Evolutionary conservation across 2,797 vertebrate genomes (phyloP).

Genomic region (Pteropus rufus): DNA sequence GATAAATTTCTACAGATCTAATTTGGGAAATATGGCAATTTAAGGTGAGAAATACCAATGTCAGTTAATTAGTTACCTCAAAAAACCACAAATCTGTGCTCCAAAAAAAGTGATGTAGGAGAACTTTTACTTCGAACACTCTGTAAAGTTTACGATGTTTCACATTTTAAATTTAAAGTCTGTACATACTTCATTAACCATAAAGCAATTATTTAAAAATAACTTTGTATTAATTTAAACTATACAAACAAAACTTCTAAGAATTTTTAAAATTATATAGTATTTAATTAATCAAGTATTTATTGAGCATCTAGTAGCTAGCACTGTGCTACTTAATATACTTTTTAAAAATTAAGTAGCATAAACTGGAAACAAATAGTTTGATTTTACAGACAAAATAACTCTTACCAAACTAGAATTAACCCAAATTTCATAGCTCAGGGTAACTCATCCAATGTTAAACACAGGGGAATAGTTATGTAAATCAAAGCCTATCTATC

Average conservation of each 20-base stretch:
- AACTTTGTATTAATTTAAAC: background rate
- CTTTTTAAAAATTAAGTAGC: slow-evolving; percentile 7
- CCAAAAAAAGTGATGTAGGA: background rate
- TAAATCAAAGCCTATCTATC: background rate
- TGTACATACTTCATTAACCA: background rate
- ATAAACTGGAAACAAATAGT: background rate
- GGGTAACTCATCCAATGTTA: background rate
- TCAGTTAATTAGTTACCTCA: background rate
- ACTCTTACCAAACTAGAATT: slow-evolving; percentile 33
- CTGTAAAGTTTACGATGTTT: background rate
- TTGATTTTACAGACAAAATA: background rate
- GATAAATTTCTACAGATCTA: background rate
- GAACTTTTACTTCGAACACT: background rate
- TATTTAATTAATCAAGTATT: background rate
- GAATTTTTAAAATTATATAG: background rate
- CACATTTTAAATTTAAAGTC: background rate
- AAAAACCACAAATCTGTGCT: background rate
- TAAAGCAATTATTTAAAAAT: slow-evolving; percentile 18
- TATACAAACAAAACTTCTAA: background rate
- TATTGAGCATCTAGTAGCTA: background rate
- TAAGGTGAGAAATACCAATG: background rate
- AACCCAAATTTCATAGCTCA: slow-evolving; percentile 8
- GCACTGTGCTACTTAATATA: background rate
- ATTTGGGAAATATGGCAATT: background rate
- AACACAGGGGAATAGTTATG: background rate